These are phyloP conservation scores for Heterodera schachtii DNA, from an alignment of 1,140 invertebrate species.

Conservation along the genomic window DNA sequence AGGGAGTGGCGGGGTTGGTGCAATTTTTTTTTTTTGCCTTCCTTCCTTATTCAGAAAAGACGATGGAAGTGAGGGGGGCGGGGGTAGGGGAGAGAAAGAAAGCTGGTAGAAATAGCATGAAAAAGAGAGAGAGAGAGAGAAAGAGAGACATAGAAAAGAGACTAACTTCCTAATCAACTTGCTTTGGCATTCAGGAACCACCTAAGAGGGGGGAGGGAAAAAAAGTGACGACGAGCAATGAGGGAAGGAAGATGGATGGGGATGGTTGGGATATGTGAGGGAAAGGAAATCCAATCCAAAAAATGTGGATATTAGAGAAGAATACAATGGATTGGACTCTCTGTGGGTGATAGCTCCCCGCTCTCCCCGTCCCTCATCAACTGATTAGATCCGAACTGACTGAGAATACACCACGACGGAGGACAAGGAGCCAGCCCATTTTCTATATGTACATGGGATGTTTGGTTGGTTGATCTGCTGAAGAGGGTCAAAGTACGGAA, in stretches of 20 bases:
- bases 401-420: neutral
- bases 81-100: too few species aligned
- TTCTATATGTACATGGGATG: neutral
- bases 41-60: neutral
- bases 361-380: neutral
- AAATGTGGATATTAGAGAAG: neutral
- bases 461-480: too few species aligned
- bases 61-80: too few species aligned
- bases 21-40: neutral
- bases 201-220: neutral
- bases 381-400: neutral
- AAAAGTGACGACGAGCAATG: too few species aligned
- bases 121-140: too few species aligned
- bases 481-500: too few species aligned
- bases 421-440: neutral
- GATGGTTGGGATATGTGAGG: neutral
- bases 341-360: neutral
- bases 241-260: neutral
- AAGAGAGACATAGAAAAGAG: neutral
- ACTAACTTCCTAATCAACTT: neutral
- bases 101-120: too few species aligned
- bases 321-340: neutral
- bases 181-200: neutral
- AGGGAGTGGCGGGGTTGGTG: neutral
- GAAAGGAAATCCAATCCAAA: too few species aligned